A percentile compares a stretch with the other conserved stretches of the same genome.
These are phyloP conservation scores for Brachypodius melanocephalos DNA, from an alignment of 2,113 vertebrate genomes.

Conservation along the genomic window DNA sequence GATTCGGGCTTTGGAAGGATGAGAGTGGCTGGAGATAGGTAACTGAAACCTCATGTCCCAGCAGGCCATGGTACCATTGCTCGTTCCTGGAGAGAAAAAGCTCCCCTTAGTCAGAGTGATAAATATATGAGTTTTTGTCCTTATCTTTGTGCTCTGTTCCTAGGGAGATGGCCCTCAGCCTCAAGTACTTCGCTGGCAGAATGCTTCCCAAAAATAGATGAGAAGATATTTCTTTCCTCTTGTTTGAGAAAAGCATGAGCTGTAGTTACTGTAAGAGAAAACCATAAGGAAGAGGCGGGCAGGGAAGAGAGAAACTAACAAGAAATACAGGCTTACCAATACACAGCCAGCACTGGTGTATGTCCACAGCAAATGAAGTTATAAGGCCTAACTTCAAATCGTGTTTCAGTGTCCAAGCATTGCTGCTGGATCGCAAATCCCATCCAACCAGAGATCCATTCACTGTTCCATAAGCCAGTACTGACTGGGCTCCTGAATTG, in stretches of 20 bases:
- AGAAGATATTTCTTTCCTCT: not conserved
- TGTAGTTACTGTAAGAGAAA: not conserved
- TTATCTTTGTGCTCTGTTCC: not conserved
- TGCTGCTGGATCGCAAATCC: constrained; percentile 89
- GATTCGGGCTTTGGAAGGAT: constrained; percentile 90
- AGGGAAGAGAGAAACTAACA: not conserved
- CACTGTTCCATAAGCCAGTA: constrained; percentile 93
- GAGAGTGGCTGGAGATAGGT: constrained; percentile 94
- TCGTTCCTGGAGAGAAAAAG: constrained; percentile 82
- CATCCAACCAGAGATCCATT: constrained; percentile 94
- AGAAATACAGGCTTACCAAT: constrained; percentile 77
- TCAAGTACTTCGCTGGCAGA: not conserved
- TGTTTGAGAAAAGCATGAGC: not conserved
- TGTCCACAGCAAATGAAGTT: constrained; percentile 95
- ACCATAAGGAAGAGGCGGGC: not conserved
- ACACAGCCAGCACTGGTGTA: constrained; percentile 98
- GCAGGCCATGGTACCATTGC: constrained; percentile 97
- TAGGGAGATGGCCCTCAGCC: not conserved
- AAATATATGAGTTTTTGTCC: not conserved
- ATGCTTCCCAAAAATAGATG: not conserved
- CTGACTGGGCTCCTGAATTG: constrained; percentile 90
- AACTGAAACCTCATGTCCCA: constrained; percentile 99
- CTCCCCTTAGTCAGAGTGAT: not conserved
- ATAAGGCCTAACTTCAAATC: constrained; percentile 94
- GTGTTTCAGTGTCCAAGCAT: constrained; percentile 91